Evolutionary conservation across 2,888 invertebrate genomes (phyloP), one percentile per base, ranked within the genome.

Genomic region (Dryomyza anilis): DNA sequence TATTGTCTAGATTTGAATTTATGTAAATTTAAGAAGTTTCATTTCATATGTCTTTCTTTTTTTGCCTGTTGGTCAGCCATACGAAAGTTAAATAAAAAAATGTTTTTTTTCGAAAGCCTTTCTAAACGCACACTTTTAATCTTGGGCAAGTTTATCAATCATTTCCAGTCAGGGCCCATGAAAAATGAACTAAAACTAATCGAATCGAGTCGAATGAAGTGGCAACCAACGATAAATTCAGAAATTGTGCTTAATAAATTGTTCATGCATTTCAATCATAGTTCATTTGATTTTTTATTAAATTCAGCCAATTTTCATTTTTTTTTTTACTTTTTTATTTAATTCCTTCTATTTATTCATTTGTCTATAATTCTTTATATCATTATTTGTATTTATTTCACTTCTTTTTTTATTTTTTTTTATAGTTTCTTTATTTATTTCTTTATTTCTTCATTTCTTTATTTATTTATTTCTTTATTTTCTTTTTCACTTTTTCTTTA

Each of bases 141-240:
- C 27, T 27, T 29, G 53, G 27, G n/a, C 29, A 30, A 25, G 27
- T 53, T 53, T 27, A 53, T 53, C 53, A 53, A 53, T 14, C 53
- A 53, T 48, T 23, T 48, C 21, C 2, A 48, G 48, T n/a, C n/a
- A n/a, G n/a, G n/a, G n/a, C 14, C 21, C 23, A 21, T 53, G 29
- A 23, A 53, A 39, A 39, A 39, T 39, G 39, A 39, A 39, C 14
- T n/a, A n/a, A n/a, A 39, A 14, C 39, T 12, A 39, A 39, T 6
- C 33, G 33, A 33, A n/a, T n/a, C n/a, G n/a, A n/a, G n/a, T n/a
- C n/a, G 33, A 33, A 33, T 12, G 33, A 33, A 12, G 12, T 12
- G 33, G 33, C 33, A 33, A 12, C 33, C 7, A 12, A 8, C 33
- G 33, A 12, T 33, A 7, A 33, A n/a, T n/a, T n/a, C n/a, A n/a